Conservation (phyloP, 2,888 invertebrate genomes). For the Plebejus argus region DNA sequence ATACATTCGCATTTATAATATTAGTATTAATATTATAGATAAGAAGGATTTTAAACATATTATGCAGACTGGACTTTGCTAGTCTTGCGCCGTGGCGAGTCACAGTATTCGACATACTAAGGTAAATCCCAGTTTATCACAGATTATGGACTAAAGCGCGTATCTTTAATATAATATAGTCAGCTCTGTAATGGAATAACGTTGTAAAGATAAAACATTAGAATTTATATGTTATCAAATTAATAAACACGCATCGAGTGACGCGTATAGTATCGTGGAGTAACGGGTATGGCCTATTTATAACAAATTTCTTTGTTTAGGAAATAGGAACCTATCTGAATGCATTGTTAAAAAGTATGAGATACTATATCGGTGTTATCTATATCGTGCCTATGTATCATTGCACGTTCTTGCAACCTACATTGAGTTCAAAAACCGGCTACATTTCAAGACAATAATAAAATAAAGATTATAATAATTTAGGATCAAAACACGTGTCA, state of each 20-base stretch:
- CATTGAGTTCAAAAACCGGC: neutral
- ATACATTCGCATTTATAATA: too few relatives aligned
- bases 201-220: slow-evolving; percentile 28
- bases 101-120: neutral
- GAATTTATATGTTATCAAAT: slow-evolving; percentile 12
- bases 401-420: slow-evolving; percentile 2
- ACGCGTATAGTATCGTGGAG: neutral
- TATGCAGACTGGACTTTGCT: neutral
- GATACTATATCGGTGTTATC: neutral
- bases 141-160: slow-evolving; percentile 10
- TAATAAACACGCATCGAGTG: neutral
- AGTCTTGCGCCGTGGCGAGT: neutral
- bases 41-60: too few relatives aligned
- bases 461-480: neutral
- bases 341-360: neutral
- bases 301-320: neutral
- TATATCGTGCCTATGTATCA: neutral
- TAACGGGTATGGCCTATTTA: neutral
- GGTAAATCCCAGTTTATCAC: slow-evolving; percentile 25
- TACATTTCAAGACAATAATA: neutral
- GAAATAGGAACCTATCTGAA: neutral
- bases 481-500: neutral
- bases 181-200: slow-evolving; percentile 28
- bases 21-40: too few relatives aligned
- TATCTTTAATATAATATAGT: neutral